Percentiles rank a stretch among this genome's conserved stretches.
These are phyloP conservation scores for Diaperis boleti DNA, from an alignment of 2,888 invertebrate genomes.

Conservation along the genomic window DNA sequence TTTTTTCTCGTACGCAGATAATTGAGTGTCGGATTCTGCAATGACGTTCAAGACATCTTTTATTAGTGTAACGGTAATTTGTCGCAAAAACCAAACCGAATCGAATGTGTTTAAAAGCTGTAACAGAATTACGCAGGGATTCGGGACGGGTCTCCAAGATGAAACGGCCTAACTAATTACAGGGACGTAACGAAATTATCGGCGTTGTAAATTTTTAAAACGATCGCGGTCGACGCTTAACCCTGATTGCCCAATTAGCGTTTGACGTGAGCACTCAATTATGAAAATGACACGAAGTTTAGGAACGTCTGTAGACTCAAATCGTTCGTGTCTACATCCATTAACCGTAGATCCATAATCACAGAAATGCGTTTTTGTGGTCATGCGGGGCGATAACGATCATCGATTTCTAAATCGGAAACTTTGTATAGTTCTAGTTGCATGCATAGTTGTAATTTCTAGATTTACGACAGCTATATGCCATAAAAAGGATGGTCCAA, in stretches of 20 bases:
- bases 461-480: too few relatives aligned
- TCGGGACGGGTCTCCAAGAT: conserved; percentile 18
- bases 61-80: too few relatives aligned
- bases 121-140: conserved; percentile 34
- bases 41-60: background rate
- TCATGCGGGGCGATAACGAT: too few relatives aligned
- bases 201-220: conserved; percentile 36
- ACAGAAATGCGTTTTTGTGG: conserved; percentile 25
- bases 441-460: too few relatives aligned
- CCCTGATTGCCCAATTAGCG: conserved; percentile 30
- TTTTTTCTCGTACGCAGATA: conserved; percentile 1
- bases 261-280: conserved; percentile 33
- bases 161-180: conserved; percentile 33
- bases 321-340: conserved; percentile 18
- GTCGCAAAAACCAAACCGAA: too few relatives aligned
- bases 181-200: conserved; percentile 26
- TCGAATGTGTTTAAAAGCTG: conserved; percentile 29
- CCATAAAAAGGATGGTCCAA: too few relatives aligned
- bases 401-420: too few relatives aligned
- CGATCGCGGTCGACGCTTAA: conserved; percentile 26
- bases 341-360: conserved; percentile 10
- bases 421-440: too few relatives aligned
- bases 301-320: conserved; percentile 1
- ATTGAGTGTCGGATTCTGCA: background rate
- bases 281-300: conserved; percentile 23